Evolutionary conservation across 2,888 invertebrate genomes (phyloP), one percentile per base, ranked within the genome.

Genomic region (Dastarcus helophoroides): DNA sequence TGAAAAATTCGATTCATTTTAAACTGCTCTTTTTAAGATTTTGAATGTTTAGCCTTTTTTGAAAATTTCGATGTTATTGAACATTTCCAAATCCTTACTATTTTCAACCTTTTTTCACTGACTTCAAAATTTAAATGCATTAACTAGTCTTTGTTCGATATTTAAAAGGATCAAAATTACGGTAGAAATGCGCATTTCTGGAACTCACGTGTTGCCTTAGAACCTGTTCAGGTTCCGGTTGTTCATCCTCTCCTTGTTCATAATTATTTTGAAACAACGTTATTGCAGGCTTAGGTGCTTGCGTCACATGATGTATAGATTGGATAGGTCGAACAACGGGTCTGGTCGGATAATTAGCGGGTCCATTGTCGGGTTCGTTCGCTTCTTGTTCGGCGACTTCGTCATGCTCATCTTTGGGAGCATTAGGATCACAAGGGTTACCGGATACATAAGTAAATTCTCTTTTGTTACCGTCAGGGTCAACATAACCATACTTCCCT

Each of bases 391-490:
- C 44, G 13, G 26, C 31, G 2, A 16, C n/a, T 3, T 70, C 68
- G 10, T 64, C 64, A 10, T 79, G 76, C 7, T 75, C 76, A 10
- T 76, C 73, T 40, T 76, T 72, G 0, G 77, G 77, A n/a, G 79
- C 79, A 59, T 83, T 84, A 4, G 84, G 84, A 52, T 85, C 84
- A 53, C 85, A 85, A 1, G 84, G 83, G 56, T 85, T 84, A 11
- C 85, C 85, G 13, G 82, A 82, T 1, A 84, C 84, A 60, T 86
- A 86, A 3, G 81, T 82, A 62, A 86, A 85, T 58, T 86, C 85
- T 42, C 85, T 63, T 51, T 82, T 82, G 63, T 84, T 82, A 43
- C 86, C 86, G 44, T 84, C 83, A 1, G 85, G 85, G 60, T 86
- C 86, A 7, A 86, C 67, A 64, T 86, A 86, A 12, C 86, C 86